phyloP scores from a whole-genome alignment of 1,140 invertebrate genomes.

The Dysdera silvatica region DNA sequence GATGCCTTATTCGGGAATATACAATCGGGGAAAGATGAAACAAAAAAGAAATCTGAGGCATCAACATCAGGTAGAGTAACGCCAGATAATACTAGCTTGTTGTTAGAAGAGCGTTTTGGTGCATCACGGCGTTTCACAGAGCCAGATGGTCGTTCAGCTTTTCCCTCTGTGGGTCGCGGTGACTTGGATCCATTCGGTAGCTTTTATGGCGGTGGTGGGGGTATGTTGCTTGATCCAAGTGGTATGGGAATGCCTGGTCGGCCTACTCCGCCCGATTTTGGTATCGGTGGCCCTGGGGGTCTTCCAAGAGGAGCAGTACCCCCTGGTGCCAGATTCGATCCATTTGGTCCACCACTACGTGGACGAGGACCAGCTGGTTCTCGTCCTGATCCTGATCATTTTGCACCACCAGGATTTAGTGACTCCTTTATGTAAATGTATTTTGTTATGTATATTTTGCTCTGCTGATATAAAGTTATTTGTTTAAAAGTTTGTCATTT shows the following conservation, averaged over 20 bases:
- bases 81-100: not conserved
- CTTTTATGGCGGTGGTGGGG: not conserved
- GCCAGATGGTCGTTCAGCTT: not conserved
- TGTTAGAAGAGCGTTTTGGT: not conserved
- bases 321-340: slow-evolving; percentile 25
- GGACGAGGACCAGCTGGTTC: too few species aligned
- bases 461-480: too few species aligned
- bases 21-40: not conserved
- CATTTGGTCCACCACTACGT: slow-evolving; percentile 8
- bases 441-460: too few species aligned
- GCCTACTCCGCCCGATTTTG: not conserved
- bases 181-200: not conserved
- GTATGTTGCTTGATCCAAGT: not conserved
- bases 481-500: too few species aligned
- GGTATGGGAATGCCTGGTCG: not conserved
- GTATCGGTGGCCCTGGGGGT: not conserved
- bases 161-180: not conserved
- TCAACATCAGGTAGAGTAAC: not conserved
- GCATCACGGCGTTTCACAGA: not conserved
- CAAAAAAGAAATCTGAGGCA: not conserved
- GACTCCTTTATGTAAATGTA: too few species aligned
- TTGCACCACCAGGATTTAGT: too few species aligned
- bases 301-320: slow-evolving; percentile 16
- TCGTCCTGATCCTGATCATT: slow-evolving; percentile 15
- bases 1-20: not conserved